Base-by-base conservation (phyloP, 2,888 invertebrate species). In the Agrotis ipsilon region DNA sequence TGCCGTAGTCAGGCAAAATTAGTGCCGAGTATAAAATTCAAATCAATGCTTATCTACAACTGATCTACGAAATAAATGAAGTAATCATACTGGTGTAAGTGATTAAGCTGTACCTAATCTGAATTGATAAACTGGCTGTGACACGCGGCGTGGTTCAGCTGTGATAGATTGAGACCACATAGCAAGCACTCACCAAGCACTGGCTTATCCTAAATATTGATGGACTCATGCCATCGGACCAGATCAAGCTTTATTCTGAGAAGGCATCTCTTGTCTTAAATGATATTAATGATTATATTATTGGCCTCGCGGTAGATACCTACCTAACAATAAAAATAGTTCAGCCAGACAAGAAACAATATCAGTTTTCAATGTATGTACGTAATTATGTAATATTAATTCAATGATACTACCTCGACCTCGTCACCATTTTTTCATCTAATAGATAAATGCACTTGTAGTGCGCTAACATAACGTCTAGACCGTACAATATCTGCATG, bases 361-460 rank as follows among this genome's bases (percentile, higher is more conserved):
- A 62, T 68, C 62, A 52, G 58, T 62, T 76, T 65, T 43, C 67
- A 80, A 55, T 65, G 19, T 61, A 27, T 55, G 61, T 68, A 65
- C n/a, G 21, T 65, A 61, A 21, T 45, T 52, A 59, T 64, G 57
- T 39, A 39, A 64, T 72, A 69, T 78, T 67, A 66, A 68, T 70
- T 78, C 78, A 81, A 81, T 80, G 78, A 70, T 73, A 81, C 66
- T 48, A 55, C 49, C 45, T 75, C 64, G 78, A 75, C 82, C 80
- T 80, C 75, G 80, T 61, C 78, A 81, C 80, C 60, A 75, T 80
- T 80, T 81, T 80, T 80, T 78, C 62, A 78, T 66, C 19, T 63
- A 72, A 72, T 68, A 68, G 48, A 79, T 80, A 78, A 64, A 67
- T 76, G 77, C 68, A 80, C 67, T 68, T 72, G 58, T 65, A 80